Evolutionary conservation across 2,113 vertebrate species (phyloP).

Genomic region (Chaetorhynchus papuensis): DNA sequence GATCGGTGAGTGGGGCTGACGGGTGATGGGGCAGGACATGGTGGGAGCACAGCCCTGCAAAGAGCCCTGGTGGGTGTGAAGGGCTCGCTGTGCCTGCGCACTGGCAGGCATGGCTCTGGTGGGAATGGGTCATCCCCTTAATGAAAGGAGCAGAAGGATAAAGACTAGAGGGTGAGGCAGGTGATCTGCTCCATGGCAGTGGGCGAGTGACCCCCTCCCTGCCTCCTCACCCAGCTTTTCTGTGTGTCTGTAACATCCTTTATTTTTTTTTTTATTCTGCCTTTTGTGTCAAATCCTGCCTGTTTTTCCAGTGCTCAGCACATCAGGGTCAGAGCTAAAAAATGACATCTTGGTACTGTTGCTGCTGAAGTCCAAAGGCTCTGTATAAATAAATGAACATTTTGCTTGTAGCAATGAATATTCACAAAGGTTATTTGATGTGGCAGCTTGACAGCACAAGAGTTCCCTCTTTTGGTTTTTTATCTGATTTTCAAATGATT

Average conservation of each 20-base stretch:
- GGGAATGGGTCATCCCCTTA: neutral
- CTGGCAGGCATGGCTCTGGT: neutral
- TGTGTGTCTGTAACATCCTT: neutral
- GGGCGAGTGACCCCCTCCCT: neutral
- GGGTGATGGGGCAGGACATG: rapidly evolving
- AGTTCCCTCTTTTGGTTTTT: neutral
- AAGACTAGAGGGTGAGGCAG: neutral
- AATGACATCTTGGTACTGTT: neutral
- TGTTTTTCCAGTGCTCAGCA: neutral
- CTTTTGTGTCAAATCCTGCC: neutral
- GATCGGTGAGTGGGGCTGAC: slow-evolving; percentile 78
- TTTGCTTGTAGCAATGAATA: neutral
- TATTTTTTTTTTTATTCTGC: neutral
- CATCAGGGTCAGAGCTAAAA: neutral
- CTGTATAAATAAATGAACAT: neutral
- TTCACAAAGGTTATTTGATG: neutral
- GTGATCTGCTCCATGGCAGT: neutral
- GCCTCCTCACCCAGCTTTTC: neutral
- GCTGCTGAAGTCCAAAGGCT: neutral
- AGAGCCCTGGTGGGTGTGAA: neutral
- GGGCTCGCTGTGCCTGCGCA: neutral
- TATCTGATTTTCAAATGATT: neutral
- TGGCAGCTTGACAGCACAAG: neutral
- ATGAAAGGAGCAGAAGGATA: neutral
- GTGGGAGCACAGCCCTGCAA: neutral